These are phyloP conservation scores for Teleopsis dalmanni DNA, from an alignment of 1,140 invertebrate species.

Conservation along the genomic window DNA sequence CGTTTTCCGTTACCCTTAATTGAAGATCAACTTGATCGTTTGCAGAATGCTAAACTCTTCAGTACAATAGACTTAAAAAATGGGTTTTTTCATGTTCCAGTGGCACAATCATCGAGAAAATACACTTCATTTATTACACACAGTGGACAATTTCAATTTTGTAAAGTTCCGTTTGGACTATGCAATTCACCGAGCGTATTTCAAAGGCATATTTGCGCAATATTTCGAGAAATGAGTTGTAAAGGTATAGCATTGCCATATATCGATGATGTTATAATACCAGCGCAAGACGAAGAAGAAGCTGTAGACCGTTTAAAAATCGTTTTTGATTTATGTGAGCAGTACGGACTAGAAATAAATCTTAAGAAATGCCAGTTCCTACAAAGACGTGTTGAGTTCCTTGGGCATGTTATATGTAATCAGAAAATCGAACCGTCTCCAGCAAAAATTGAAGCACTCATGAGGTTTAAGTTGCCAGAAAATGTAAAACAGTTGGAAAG, in stretches of 20 bases:
- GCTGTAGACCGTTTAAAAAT: background rate
- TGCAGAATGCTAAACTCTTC: conserved; percentile 18
- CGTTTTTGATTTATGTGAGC: background rate
- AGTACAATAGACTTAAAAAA: conserved; percentile 23
- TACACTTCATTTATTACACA: conserved; percentile 6
- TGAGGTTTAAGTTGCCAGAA: conserved; percentile 16
- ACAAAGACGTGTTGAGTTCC: conserved; percentile 26
- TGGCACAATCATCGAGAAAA: background rate
- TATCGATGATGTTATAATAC: conserved; percentile 11
- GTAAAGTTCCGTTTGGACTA: conserved; percentile 12
- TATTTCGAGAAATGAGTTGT: conserved; percentile 6
- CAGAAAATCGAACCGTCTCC: conserved; percentile 24
- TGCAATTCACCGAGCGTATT: conserved; percentile 10
- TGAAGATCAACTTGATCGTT: conserved; percentile 27
- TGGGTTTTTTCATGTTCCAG: conserved; percentile 9
- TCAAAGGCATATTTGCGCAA: conserved; percentile 5
- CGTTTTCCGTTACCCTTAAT: conserved; percentile 32
- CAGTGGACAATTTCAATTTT: conserved; percentile 7
- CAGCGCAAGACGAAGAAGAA: conserved; percentile 4
- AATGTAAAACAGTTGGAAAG: conserved; percentile 26
- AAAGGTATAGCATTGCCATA: conserved; percentile 7
- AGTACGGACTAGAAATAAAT: conserved; percentile 1
- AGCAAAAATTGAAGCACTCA: conserved; percentile 27
- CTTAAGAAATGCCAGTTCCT: conserved; percentile 32
- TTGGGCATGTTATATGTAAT: conserved; percentile 27